These are phyloP conservation scores for Argya squamiceps DNA, from an alignment of 2,797 vertebrate species.

Conservation along the genomic window DNA sequence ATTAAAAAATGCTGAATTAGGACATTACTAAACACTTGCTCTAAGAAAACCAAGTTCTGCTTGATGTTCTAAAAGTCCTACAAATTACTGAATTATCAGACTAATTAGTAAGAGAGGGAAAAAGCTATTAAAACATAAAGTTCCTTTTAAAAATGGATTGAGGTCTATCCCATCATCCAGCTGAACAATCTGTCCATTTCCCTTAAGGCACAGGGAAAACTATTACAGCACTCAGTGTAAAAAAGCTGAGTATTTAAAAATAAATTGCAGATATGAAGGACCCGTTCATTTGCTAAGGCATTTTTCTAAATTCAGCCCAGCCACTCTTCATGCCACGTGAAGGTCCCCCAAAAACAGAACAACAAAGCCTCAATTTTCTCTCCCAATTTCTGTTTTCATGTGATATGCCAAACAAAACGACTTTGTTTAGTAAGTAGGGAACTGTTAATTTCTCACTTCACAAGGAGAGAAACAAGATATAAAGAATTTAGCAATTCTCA, in stretches of 20 bases:
- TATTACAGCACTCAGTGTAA: not conserved
- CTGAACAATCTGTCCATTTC: slow-evolving; percentile 22
- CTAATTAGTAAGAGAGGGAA: slow-evolving; percentile 14
- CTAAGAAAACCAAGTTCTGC: not conserved
- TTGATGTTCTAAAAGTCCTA: not conserved
- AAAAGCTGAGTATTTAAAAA: not conserved
- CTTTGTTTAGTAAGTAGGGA: not conserved
- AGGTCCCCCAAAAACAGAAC: not conserved
- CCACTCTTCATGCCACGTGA: not conserved
- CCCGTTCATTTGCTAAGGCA: not conserved
- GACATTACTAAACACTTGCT: not conserved
- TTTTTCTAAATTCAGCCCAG: not conserved
- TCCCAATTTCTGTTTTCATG: not conserved
- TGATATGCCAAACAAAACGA: fast-evolving
- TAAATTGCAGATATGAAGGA: not conserved
- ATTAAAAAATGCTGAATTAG: not conserved
- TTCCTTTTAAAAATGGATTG: slow-evolving; percentile 56
- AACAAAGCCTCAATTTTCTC: not conserved
- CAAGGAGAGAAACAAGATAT: fast-evolving
- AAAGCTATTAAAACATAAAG: slow-evolving; percentile 36
- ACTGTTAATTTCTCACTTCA: not conserved
- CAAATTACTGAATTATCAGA: not conserved
- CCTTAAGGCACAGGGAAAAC: not conserved
- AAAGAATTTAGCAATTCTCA: not conserved
- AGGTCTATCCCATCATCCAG: slow-evolving; percentile 39